Evolutionary conservation across 1,140 invertebrate genomes (phyloP).

Genomic region (Drosophila littoralis): DNA sequence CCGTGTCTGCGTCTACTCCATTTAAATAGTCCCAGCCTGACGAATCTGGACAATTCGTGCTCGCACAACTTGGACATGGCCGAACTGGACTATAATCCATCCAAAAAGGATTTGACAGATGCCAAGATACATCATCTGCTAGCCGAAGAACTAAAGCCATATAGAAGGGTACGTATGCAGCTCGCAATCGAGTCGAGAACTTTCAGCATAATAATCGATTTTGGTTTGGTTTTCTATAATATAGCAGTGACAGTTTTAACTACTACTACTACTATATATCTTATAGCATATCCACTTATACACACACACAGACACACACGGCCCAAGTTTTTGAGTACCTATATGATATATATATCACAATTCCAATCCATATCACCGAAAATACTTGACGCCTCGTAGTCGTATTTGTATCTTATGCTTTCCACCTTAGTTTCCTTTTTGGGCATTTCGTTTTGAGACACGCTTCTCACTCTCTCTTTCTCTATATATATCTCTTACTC

Average conservation of each 20-base stretch:
- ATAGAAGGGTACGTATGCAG: constrained; percentile 90
- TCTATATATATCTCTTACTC: constrained; percentile 8
- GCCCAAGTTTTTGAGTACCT: constrained; percentile 40
- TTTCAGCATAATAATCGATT: constrained; percentile 44
- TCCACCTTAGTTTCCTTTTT: constrained; percentile 51
- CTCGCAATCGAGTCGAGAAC: not conserved
- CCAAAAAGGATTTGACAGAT: constrained; percentile 95
- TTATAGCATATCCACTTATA: constrained; percentile 25
- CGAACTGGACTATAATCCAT: constrained; percentile 96
- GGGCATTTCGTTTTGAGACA: constrained; percentile 70
- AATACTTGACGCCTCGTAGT: constrained; percentile 42
- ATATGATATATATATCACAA: constrained; percentile 18
- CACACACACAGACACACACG: constrained; percentile 32
- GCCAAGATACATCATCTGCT: constrained; percentile 96
- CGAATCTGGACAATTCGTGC: constrained; percentile 90
- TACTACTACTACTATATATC: constrained; percentile 27
- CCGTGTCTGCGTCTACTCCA: not conserved
- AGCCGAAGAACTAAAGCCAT: constrained; percentile 95
- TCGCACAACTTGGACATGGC: constrained; percentile 96
- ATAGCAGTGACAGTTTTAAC: constrained; percentile 39
- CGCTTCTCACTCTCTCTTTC: constrained; percentile 36
- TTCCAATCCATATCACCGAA: constrained; percentile 28
- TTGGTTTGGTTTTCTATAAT: constrained; percentile 51
- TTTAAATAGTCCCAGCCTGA: constrained; percentile 89
- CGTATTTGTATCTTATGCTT: constrained; percentile 46